Base-by-base conservation (phyloP, 2,888 invertebrate species). In the Pilophorus perplexus region DNA sequence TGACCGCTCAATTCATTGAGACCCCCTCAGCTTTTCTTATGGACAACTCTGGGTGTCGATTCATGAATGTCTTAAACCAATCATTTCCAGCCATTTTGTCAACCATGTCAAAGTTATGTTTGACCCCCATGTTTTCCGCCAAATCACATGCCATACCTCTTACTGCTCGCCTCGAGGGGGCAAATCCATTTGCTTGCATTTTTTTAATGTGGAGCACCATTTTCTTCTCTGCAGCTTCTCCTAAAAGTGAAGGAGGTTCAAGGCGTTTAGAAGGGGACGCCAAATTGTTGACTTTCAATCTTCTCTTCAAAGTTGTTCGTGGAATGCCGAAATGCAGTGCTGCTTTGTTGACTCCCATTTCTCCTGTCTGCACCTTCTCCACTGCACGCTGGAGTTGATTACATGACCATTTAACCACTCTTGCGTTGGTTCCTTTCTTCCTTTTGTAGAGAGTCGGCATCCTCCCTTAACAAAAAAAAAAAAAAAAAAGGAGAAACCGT, bases 11-110 rank as follows among this genome's bases (percentile, higher is more conserved):
- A 40, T 40, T 3, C 4, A 40, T 40, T 40, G 40, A 40, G 40
- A 40, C 40, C 4, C 40, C 40, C 40, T 40, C 40, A 40, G 40
- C 40, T 40, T 40, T 40, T 40, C 40, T 40, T 40, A 40, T 40
- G 40, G 40, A 40, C 12, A 40, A 40, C 40, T 5, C 40, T 40
- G 40, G 40, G 3, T 40, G 4, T 40, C 40, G 40, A 40, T 40
- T 40, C 40, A 40, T 12, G 40, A 40, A 40, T 6, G 40, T 14
- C 12, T 40, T 40, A 40, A 40, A 40, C 12, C 40, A 40, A 12
- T 40, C 40, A 40, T 40, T 40, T 3, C 40, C 40, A 40, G 40
- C 40, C 3, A 40, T 40, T 40, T 3, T 40, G 40, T 40, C n/a
- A 40, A 12, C 12, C 12, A 12, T 40, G 40, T 40, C n/a, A 16